Evolutionary conservation across 2,113 vertebrate genomes (phyloP).

Genomic region (Chaetodon trifascialis): DNA sequence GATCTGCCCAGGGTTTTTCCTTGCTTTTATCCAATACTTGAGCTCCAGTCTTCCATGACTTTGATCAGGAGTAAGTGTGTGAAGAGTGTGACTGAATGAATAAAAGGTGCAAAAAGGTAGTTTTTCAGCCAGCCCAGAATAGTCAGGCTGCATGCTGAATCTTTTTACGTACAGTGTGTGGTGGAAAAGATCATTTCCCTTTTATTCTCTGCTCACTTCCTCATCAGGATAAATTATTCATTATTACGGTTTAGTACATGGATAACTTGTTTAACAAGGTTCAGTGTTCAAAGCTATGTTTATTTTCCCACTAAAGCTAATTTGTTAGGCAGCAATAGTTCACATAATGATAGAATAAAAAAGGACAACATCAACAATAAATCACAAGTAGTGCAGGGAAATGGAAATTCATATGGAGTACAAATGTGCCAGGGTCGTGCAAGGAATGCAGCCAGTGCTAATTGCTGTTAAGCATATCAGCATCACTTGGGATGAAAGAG

Average conservation of each 20-base stretch:
- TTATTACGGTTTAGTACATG: not conserved
- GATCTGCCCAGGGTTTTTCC: slow-evolving; percentile 15
- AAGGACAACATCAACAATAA: too few species aligned
- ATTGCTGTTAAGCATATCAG: not conserved
- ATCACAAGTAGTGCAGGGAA: not conserved
- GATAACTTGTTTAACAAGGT: slow-evolving; percentile 11
- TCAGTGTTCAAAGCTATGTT: too few species aligned
- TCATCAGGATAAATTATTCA: slow-evolving; percentile 15
- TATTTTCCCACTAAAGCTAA: too few species aligned
- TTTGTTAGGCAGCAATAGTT: too few species aligned
- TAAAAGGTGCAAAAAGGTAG: slow-evolving; percentile 24
- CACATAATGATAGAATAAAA: too few species aligned
- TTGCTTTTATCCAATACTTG: not conserved
- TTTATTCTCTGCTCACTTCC: slow-evolving; percentile 11
- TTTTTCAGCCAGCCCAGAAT: slow-evolving; percentile 2
- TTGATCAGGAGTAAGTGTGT: slow-evolving; percentile 2
- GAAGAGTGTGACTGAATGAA: not conserved
- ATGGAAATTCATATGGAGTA: not conserved
- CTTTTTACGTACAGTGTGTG: not conserved
- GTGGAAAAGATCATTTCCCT: slow-evolving; percentile 1
- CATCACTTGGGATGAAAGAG: not conserved
- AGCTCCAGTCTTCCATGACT: slow-evolving; percentile 8
- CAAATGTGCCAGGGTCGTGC: not conserved
- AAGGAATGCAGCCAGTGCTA: not conserved
- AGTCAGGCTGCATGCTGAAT: not conserved